Evolutionary conservation across 1,140 invertebrate genomes (phyloP).

Genomic region (Chironomus tepperi): DNA sequence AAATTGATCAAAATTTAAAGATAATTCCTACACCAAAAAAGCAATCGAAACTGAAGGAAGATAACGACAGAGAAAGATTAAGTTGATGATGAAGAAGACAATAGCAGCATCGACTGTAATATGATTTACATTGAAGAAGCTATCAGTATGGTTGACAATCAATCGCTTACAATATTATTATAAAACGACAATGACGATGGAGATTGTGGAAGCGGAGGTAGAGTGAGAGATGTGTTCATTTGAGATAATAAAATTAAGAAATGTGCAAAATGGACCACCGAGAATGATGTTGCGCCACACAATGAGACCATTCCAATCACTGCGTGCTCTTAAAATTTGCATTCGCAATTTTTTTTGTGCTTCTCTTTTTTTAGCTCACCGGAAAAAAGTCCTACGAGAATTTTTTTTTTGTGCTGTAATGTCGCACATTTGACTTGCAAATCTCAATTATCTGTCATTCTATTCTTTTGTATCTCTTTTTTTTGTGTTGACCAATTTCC

Average conservation of each 20-base stretch:
- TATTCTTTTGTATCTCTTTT: too few species aligned
- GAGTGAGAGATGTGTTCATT: not conserved
- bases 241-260: conserved; percentile 15
- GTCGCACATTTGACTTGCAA: conserved; percentile 3
- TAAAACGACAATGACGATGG: not conserved
- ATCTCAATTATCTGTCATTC: not conserved
- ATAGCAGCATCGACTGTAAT: too few species aligned
- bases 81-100: too few species aligned
- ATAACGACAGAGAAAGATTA: too few species aligned
- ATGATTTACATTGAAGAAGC: not conserved
- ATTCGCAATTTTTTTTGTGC: not conserved
- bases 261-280: not conserved
- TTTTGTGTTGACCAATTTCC: too few species aligned
- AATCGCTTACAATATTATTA: not conserved
- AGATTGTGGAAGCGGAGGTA: conserved; percentile 4
- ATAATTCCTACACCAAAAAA: too few species aligned
- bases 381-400: not conserved
- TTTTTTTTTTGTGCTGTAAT: not conserved
- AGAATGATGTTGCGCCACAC: not conserved
- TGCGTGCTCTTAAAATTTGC: not conserved
- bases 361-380: not conserved
- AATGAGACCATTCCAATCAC: not conserved
- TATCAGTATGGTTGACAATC: not conserved
- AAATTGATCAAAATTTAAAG: too few species aligned
- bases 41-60: too few species aligned